Base-by-base conservation (phyloP, 1,140 invertebrate species). In the Drosophila tristis region DNA sequence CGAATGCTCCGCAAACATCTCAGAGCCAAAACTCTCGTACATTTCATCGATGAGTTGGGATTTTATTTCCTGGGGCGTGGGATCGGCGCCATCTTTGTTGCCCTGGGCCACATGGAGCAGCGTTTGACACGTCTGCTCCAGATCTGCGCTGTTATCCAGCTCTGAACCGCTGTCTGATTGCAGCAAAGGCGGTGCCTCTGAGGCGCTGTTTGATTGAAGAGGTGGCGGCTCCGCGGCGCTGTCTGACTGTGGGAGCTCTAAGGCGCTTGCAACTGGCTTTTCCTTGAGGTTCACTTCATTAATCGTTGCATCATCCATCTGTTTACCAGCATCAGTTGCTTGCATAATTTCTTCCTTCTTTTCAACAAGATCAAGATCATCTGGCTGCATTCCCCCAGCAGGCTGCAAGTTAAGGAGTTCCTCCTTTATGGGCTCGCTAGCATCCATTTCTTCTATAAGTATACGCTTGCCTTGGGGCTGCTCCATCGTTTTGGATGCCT, bases 41-140 rank as follows among this genome's bases (percentile, higher is more conserved):
- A 87, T 79, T 39, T 73, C 31, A 5, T 76, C 56, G 7, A 73
- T 44, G 2, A 50, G 25, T 13, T 87, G 42, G 2, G 47, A 26
- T 35, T 66, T 70, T 15, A 76, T 70, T 15, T 89, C 43, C 25
- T 70, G 29, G 2, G 23, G 4, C 0, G 51, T 61, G 35, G 45
- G 39, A 2, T 78, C 49, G 1, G 16, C 20, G 2, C 2, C 8
- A 15, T 56, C 2, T 1, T 45, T 8, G 7, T 51, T 39, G 7
- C 56, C 51, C 16, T 49, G 29, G 16, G 63, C 51, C 11, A 74
- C 42, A 16, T 25, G 35, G 4, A 47, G 35, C 7, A 81, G 42
- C 9, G 54, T 29, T 7, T 49, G 43, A 5, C 44, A 50, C 0
- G 60, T 74, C 8, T 66, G 11, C 5, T 68, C 44, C 0, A 81